Conservation (phyloP, 2,797 vertebrate genomes). For the Arrhamphus sclerolepis region DNA sequence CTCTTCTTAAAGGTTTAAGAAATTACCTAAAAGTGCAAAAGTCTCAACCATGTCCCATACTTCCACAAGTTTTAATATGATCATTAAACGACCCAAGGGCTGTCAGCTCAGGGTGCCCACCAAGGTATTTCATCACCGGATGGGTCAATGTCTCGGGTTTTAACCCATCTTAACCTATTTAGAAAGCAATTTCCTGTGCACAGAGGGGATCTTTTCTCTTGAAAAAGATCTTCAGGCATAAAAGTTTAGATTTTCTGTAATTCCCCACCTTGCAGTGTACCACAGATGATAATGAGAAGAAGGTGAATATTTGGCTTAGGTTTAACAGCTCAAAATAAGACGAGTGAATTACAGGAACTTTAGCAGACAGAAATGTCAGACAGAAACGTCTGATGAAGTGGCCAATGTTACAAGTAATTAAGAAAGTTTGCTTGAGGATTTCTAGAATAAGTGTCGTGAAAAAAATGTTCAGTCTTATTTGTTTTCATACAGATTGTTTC, state of each 20-base stretch:
- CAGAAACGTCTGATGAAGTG: conserved; percentile 49
- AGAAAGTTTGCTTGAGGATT: conserved; percentile 64
- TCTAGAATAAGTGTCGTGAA: conserved; percentile 47
- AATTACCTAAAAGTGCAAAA: conserved; percentile 67
- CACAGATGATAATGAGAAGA: conserved; percentile 71
- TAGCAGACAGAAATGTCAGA: conserved; percentile 46
- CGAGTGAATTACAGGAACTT: conserved; percentile 49
- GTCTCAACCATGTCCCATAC: conserved; percentile 54
- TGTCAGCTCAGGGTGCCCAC: conserved; percentile 61
- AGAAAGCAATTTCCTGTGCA: conserved; percentile 77
- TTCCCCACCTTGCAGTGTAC: conserved; percentile 67
- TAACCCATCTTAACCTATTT: conserved; percentile 81
- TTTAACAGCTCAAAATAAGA: conserved; percentile 77
- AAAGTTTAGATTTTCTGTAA: conserved; percentile 76
- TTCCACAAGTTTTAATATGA: conserved; percentile 73
- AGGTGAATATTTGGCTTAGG: conserved; percentile 72
- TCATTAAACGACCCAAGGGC: conserved; percentile 67
- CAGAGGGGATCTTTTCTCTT: conserved; percentile 69
- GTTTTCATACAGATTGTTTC: conserved; percentile 13
- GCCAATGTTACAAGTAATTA: conserved; percentile 46
- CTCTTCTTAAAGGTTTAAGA: conserved; percentile 64
- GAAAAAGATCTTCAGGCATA: conserved; percentile 69
- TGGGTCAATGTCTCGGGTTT: conserved; percentile 77
- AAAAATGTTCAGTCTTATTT: conserved; percentile 34
- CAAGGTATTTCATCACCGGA: conserved; percentile 74